Conservation (phyloP, 2,888 invertebrate genomes). For the Phlogophora meticulosa region DNA sequence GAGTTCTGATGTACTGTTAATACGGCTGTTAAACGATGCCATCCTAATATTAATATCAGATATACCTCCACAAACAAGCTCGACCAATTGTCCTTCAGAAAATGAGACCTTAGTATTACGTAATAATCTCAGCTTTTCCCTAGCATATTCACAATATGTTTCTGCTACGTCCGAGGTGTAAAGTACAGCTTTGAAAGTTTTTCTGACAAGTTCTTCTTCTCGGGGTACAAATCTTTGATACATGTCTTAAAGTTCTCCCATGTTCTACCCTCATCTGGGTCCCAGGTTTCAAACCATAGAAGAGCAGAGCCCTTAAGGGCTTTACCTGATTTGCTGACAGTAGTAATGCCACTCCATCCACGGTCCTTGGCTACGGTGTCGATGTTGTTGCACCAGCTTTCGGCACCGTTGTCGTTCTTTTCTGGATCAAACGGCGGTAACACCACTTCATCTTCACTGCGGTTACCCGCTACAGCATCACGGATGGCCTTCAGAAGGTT, state of each 20-base stretch:
- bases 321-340: slow-evolving; percentile 41
- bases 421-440: slow-evolving; percentile 33
- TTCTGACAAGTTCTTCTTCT: slow-evolving; percentile 6
- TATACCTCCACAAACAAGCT: slow-evolving; percentile 7
- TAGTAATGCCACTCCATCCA: slow-evolving; percentile 37
- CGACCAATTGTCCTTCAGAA: slow-evolving; percentile 1
- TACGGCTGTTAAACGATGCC: slow-evolving; percentile 19
- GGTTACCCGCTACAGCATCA: slow-evolving; percentile 22
- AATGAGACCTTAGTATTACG: slow-evolving; percentile 8
- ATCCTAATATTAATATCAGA: slow-evolving; percentile 16
- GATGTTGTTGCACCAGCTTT: slow-evolving; percentile 21
- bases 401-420: slow-evolving; percentile 9
- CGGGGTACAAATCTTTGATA: slow-evolving; percentile 11
- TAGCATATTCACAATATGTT: slow-evolving; percentile 17
- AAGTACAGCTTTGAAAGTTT: slow-evolving; percentile 14
- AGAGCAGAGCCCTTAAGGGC: slow-evolving; percentile 46
- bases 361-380: slow-evolving; percentile 23
- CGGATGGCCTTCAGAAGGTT: slow-evolving; percentile 28
- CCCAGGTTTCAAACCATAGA: slow-evolving; percentile 31
- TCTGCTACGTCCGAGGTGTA: slow-evolving; percentile 5
- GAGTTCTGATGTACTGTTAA: slow-evolving; percentile 9
- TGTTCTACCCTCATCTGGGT: slow-evolving; percentile 12
- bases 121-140: slow-evolving; percentile 11
- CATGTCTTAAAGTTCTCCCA: not conserved
- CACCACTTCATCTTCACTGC: slow-evolving; percentile 30